Evolutionary conservation across 2,113 vertebrate genomes (phyloP).

Genomic region (Nansenia antarctica): DNA sequence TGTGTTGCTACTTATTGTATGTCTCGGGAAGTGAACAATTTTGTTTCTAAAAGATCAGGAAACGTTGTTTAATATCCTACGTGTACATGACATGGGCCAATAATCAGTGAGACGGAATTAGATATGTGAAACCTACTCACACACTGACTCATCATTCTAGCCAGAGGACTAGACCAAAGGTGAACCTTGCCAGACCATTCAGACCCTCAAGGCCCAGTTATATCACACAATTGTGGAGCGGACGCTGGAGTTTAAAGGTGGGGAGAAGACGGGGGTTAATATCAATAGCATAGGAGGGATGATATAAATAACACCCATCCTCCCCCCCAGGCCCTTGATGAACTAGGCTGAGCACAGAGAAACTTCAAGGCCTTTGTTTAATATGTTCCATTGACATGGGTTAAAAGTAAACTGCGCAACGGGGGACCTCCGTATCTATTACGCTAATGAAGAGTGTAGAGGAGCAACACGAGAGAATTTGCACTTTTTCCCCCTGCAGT

Average conservation of each 20-base stretch:
- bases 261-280: neutral
- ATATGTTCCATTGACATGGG: constrained; percentile 40
- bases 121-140: neutral
- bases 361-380: constrained; percentile 19
- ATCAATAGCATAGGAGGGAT: neutral
- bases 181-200: neutral
- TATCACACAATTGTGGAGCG: neutral
- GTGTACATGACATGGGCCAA: neutral
- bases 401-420: constrained; percentile 51
- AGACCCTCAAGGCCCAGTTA: neutral
- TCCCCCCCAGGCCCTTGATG: neutral
- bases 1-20: too few species aligned
- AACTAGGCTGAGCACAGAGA: neutral
- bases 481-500: constrained; percentile 51
- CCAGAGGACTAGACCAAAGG: neutral
- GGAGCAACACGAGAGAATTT: constrained; percentile 17
- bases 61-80: neutral
- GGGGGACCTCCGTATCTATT: constrained; percentile 30
- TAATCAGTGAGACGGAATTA: neutral
- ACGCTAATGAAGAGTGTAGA: constrained; percentile 51
- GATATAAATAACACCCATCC: neutral
- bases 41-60: neutral
- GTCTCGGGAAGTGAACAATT: too few species aligned
- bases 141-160: neutral
- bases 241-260: neutral